phyloP scores from a whole-genome alignment of 2,888 invertebrate species.

The Pachliopta kotzebuea region DNA sequence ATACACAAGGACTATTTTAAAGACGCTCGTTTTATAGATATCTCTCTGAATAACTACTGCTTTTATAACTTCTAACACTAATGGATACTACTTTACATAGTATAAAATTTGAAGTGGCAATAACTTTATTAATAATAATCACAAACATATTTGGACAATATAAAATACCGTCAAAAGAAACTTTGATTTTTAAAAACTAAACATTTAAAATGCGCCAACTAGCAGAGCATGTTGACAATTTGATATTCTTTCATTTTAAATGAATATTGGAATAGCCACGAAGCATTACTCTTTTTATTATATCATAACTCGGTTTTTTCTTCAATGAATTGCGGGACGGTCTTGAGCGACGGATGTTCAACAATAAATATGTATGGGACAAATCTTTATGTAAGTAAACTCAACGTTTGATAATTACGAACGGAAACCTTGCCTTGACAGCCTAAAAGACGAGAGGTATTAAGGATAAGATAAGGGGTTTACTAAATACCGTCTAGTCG shows the following conservation, averaged over 20 bases:
- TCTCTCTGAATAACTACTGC: no score
- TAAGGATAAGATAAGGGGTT: slow-evolving; percentile 36
- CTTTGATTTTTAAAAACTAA: no score
- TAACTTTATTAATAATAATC: neutral
- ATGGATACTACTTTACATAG: no score
- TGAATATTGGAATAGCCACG: neutral
- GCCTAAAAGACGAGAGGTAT: slow-evolving; percentile 38
- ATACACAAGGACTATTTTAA: no score
- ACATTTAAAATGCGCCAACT: no score
- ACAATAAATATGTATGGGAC: slow-evolving; percentile 1
- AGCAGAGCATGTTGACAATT: no score
- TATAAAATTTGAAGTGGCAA: neutral
- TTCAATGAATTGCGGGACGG: neutral
- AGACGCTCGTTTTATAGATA: no score
- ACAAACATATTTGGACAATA: neutral
- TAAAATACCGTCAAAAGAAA: no score
- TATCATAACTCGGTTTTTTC: neutral
- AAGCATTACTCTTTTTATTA: neutral
- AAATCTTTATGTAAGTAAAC: slow-evolving; percentile 11
- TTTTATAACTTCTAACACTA: no score
- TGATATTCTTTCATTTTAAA: neutral
- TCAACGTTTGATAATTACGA: slow-evolving; percentile 28
- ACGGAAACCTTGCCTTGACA: slow-evolving; percentile 35
- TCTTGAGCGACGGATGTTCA: neutral
- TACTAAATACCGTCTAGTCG: slow-evolving; percentile 32